Conservation (phyloP, 2,888 invertebrate species). For the Clivina fossor region DNA sequence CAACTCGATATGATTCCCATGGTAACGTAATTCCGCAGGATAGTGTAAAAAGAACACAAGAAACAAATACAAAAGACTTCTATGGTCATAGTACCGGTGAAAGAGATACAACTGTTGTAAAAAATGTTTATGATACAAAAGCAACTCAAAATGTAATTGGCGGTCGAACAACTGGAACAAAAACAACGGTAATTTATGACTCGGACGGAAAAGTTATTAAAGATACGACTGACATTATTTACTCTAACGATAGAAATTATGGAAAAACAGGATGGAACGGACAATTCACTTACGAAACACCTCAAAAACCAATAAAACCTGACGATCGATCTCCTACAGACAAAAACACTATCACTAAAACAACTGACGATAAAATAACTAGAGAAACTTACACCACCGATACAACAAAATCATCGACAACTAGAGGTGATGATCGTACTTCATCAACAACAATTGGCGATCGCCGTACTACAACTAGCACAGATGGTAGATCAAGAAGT, state of each 20-base stretch:
- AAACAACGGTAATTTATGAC: constrained; percentile 23
- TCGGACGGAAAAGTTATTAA: constrained; percentile 56
- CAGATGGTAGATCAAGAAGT: constrained; percentile 13
- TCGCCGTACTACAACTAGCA: not conserved
- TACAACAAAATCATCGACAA: constrained; percentile 24
- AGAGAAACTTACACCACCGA: constrained; percentile 28
- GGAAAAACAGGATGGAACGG: constrained; percentile 54
- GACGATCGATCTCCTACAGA: constrained; percentile 13
- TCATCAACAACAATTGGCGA: not conserved
- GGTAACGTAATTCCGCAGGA: constrained; percentile 28
- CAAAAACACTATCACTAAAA: constrained; percentile 18
- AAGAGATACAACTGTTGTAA: constrained; percentile 44
- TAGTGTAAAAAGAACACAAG: constrained; percentile 14
- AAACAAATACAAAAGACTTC: constrained; percentile 47
- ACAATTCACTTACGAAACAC: constrained; percentile 48
- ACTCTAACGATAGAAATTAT: constrained; percentile 51
- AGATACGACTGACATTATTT: constrained; percentile 51
- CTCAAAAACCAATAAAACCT: constrained; percentile 34
- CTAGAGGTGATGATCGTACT: constrained; percentile 13
- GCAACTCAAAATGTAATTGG: constrained; percentile 52
- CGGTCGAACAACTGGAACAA: constrained; percentile 38
- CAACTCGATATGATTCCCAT: constrained; percentile 8
- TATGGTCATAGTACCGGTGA: constrained; percentile 49
- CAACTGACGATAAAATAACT: constrained; percentile 11
- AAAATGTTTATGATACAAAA: constrained; percentile 49